Evolutionary conservation across 2,113 vertebrate species (phyloP).

Genomic region (Tupaia tana): DNA sequence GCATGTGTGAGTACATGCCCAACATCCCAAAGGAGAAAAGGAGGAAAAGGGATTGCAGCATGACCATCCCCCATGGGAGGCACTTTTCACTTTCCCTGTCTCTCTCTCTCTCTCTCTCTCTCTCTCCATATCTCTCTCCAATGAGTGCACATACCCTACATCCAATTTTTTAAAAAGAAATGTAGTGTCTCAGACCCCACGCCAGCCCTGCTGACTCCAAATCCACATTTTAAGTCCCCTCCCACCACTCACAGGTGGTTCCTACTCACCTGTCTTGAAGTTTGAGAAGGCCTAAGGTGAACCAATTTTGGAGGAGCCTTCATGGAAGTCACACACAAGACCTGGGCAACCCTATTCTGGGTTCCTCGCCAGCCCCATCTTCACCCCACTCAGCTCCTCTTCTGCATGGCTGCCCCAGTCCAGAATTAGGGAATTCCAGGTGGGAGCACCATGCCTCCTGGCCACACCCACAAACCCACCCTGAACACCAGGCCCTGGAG

Average conservation of each 20-base stretch:
- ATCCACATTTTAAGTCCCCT: neutral
- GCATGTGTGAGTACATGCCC: no score
- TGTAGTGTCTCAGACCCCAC: neutral
- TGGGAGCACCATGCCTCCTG: neutral
- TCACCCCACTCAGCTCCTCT: neutral
- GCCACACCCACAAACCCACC: neutral
- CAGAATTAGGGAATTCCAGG: no score
- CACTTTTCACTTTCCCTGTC: no score
- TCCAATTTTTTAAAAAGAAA: neutral
- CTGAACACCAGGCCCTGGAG: neutral
- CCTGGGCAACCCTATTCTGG: neutral
- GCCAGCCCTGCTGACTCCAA: neutral
- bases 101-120: no score
- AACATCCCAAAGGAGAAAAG: no score
- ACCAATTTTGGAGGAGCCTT: neutral
- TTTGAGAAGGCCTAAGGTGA: neutral
- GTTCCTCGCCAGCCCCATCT: neutral
- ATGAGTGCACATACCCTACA: no score
- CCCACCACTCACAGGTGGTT: neutral
- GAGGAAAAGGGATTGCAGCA: no score
- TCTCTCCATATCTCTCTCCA: no score
- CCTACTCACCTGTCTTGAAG: neutral
- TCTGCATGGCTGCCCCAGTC: neutral
- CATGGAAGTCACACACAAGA: neutral
- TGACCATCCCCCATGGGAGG: no score